A percentile compares a stretch with the other conserved stretches of the same genome.
Conservation (phyloP, 2,797 vertebrate species). For the Mus spretus region DNA sequence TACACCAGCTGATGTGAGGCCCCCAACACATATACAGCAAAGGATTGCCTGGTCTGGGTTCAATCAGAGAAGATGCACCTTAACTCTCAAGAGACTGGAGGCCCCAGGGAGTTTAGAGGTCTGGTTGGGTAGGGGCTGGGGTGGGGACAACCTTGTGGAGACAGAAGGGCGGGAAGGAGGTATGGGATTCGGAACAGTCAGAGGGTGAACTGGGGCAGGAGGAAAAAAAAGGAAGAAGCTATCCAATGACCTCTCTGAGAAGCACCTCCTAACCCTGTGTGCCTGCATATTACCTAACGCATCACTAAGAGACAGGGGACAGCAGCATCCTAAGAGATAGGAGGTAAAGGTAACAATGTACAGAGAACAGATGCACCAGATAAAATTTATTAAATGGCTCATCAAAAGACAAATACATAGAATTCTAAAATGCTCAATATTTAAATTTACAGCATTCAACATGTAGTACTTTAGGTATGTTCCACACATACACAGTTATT, state of each 20-base stretch:
- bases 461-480: not conserved
- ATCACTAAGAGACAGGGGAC: not conserved
- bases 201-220: no score
- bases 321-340: not conserved
- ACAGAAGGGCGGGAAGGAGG: no score
- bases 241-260: not conserved
- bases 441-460: not conserved
- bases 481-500: slow-evolving; percentile 19
- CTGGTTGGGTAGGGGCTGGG: no score
- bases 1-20: no score
- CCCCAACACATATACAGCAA: no score
- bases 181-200: no score
- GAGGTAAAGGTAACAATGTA: not conserved
- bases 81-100: no score
- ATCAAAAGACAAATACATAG: slow-evolving; percentile 13
- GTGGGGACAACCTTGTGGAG: no score
- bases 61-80: no score
- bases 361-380: slow-evolving; percentile 46
- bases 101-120: no score
- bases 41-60: no score
- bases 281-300: not conserved
- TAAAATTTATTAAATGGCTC: slow-evolving; percentile 25
- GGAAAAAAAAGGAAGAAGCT: not conserved
- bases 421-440: slow-evolving; percentile 37
- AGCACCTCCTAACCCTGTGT: not conserved